Evolutionary conservation across 2,797 vertebrate genomes (phyloP).

Genomic region (Novumbra hubbsi): DNA sequence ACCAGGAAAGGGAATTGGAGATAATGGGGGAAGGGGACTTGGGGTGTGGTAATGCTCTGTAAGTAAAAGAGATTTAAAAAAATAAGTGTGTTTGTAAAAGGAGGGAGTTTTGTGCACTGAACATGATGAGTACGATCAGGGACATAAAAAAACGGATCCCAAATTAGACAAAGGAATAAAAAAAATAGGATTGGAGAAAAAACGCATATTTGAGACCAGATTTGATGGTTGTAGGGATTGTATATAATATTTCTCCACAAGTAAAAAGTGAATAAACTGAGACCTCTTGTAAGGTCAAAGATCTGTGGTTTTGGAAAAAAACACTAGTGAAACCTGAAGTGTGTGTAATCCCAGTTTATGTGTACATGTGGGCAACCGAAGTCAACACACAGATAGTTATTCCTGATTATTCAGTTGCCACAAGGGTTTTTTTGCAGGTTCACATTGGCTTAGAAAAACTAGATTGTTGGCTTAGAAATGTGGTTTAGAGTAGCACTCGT

Average conservation of each 20-base stretch:
- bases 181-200: constrained; percentile 20
- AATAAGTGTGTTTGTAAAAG: constrained; percentile 58
- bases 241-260: constrained; percentile 10
- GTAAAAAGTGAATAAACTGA: constrained; percentile 36
- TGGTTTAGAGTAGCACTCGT: too few species aligned
- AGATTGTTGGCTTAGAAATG: too few species aligned
- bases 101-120: constrained; percentile 65
- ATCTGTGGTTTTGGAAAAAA: neutral
- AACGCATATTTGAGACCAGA: neutral
- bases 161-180: constrained; percentile 59
- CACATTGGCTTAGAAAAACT: too few species aligned
- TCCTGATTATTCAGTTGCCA: too few species aligned
- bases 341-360: neutral
- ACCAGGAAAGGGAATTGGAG: constrained; percentile 32
- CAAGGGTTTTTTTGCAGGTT: too few species aligned
- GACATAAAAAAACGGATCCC: constrained; percentile 73
- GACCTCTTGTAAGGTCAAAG: constrained; percentile 48
- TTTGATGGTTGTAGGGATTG: neutral
- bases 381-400: too few species aligned
- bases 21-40: constrained; percentile 25
- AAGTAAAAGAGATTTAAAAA: constrained; percentile 33
- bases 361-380: too few species aligned
- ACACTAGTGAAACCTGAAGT: neutral
- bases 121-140: constrained; percentile 59
- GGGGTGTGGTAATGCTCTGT: constrained; percentile 23